Evolutionary conservation across 2,888 invertebrate species (phyloP).

Genomic region (Drosophila antonietae): DNA sequence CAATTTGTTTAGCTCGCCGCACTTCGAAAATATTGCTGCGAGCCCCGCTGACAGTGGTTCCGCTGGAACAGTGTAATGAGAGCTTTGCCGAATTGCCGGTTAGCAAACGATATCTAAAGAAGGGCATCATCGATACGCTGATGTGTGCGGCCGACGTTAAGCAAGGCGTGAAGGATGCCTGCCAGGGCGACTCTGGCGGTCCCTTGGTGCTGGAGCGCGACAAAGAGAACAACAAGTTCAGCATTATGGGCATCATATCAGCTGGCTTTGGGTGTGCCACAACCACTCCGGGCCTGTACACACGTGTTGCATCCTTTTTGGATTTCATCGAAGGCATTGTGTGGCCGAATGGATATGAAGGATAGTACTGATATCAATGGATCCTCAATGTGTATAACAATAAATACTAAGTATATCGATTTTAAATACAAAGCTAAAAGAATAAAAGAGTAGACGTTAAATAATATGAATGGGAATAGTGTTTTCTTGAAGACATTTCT

Average conservation of each 20-base stretch:
- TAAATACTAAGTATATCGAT: constrained; percentile 35
- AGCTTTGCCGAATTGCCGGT: constrained; percentile 43
- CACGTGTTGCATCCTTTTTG: constrained; percentile 80
- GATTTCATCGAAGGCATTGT: constrained; percentile 82
- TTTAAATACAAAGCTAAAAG: constrained; percentile 32
- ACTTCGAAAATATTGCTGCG: constrained; percentile 69
- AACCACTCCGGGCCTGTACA: constrained; percentile 80
- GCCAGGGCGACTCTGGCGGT: constrained; percentile 83
- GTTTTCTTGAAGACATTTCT: not conserved
- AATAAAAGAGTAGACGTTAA: not conserved
- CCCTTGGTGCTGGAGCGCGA: constrained; percentile 73
- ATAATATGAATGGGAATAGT: not conserved
- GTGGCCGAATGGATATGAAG: constrained; percentile 70
- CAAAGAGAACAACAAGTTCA: constrained; percentile 53
- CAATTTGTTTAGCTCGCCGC: constrained; percentile 28
- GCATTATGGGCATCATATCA: constrained; percentile 79
- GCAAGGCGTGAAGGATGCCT: constrained; percentile 71
- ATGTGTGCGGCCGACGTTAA: constrained; percentile 72
- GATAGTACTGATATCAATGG: constrained; percentile 14
- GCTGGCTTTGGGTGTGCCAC: constrained; percentile 81
- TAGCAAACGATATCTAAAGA: constrained; percentile 41
- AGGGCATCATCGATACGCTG: constrained; percentile 62
- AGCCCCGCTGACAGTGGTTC: constrained; percentile 65
- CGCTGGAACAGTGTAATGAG: constrained; percentile 61
- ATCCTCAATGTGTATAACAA: constrained; percentile 30